Evolutionary conservation across 37 sponge, comb jelly and placozoan species (phyloP).

Genomic region (Dysidea cf. avara): DNA sequence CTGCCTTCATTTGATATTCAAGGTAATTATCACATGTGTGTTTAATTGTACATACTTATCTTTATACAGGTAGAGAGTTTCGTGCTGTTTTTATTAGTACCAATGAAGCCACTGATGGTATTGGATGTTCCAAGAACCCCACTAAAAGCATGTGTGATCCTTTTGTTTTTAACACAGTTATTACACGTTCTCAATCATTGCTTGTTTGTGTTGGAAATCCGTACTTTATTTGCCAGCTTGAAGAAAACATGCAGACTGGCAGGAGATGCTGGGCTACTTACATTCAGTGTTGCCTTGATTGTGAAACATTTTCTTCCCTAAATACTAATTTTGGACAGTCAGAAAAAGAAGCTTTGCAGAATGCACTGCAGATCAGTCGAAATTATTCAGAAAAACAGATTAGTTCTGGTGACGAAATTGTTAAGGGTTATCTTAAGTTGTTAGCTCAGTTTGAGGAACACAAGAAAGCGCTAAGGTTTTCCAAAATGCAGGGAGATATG

Average conservation of each 20-base stretch:
- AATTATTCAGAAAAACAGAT: background rate
- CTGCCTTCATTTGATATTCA: slow-evolving; percentile 39
- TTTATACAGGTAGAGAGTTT: slow-evolving; percentile 56
- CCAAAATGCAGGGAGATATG: too few species aligned
- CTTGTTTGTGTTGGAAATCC: slow-evolving; percentile 70
- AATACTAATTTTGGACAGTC: too few species aligned
- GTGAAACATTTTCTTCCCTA: slow-evolving; percentile 26
- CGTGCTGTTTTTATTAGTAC: slow-evolving; percentile 65
- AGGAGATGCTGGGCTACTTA: slow-evolving; percentile 59
- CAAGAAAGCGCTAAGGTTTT: slow-evolving; percentile 1
- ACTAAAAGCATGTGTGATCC: slow-evolving; percentile 69
- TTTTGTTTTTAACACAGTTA: slow-evolving; percentile 71
- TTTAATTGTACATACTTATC: background rate
- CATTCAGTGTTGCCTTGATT: slow-evolving; percentile 29
- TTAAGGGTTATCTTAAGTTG: slow-evolving; percentile 17
- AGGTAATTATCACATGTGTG: slow-evolving; percentile 11
- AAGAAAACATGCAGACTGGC: slow-evolving; percentile 18
- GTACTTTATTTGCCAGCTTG: slow-evolving; percentile 25
- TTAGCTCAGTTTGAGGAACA: slow-evolving; percentile 12
- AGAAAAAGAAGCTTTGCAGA: too few species aligned
- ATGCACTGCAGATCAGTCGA: too few species aligned
- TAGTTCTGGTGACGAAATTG: slow-evolving; percentile 21
- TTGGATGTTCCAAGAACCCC: slow-evolving; percentile 47
- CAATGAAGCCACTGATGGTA: slow-evolving; percentile 25
- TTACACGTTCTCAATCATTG: slow-evolving; percentile 65